phyloP scores from a whole-genome alignment of 2,888 invertebrate species.

The Aspidiotus rigidus region DNA sequence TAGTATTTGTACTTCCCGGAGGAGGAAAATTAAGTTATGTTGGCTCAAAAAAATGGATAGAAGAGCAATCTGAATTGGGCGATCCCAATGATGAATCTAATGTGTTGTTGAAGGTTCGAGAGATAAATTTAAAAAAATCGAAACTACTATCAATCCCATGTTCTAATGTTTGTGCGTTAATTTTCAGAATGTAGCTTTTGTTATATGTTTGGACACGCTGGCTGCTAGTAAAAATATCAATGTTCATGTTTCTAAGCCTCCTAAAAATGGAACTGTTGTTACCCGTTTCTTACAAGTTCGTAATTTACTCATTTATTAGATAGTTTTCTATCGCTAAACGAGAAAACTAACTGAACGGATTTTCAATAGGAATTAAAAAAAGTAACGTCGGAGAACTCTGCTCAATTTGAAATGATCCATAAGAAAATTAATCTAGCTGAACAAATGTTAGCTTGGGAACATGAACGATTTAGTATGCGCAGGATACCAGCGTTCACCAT shows the following conservation, averaged over 20 bases:
- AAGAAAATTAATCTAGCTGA: slow-evolving; percentile 96
- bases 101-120: slow-evolving; percentile 11
- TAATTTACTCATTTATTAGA: background rate
- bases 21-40: slow-evolving; percentile 90
- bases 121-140: background rate
- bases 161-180: slow-evolving; percentile 3
- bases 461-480: slow-evolving; percentile 88
- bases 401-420: slow-evolving; percentile 59
- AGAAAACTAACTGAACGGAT: background rate
- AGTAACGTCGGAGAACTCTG: slow-evolving; percentile 27
- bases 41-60: slow-evolving; percentile 91
- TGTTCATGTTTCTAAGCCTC: slow-evolving; percentile 94
- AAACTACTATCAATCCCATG: background rate
- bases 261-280: slow-evolving; percentile 71
- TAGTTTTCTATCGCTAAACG: background rate
- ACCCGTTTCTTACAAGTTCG: slow-evolving; percentile 45
- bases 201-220: slow-evolving; percentile 79
- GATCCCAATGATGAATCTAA: slow-evolving; percentile 43
- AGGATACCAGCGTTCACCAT: slow-evolving; percentile 85
- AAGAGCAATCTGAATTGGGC: slow-evolving; percentile 75
- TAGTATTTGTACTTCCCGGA: slow-evolving; percentile 82
- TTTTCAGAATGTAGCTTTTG: slow-evolving; percentile 72
- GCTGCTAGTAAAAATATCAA: slow-evolving; percentile 57
- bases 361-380: slow-evolving; percentile 18
- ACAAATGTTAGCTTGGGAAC: slow-evolving; percentile 88